Percentiles rank a stretch among this genome's conserved stretches.
Evolutionary conservation across 30 jellyfish, hydroid and myxozoan species (phyloP).

Genomic region (Morbakka virulenta): DNA sequence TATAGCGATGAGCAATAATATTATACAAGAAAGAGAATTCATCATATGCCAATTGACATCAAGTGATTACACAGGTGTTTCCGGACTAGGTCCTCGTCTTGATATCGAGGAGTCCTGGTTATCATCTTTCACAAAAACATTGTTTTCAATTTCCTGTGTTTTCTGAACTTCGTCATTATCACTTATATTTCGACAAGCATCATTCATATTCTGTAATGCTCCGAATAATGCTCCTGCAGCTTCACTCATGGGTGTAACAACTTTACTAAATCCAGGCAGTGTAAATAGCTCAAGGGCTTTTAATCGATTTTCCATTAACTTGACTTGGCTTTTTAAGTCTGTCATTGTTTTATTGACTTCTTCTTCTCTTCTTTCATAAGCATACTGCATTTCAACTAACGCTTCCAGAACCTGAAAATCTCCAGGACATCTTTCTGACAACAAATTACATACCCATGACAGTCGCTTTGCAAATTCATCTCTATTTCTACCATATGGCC

Average conservation of each 20-base stretch:
- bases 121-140: too few species aligned
- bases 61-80: too few species aligned
- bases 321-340: slow-evolving; percentile 28
- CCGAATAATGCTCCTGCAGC: slow-evolving; percentile 34
- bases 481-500: neutral
- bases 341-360: slow-evolving; percentile 40
- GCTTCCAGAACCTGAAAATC: slow-evolving; percentile 82
- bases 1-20: too few species aligned
- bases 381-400: slow-evolving; percentile 75
- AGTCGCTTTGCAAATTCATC: slow-evolving; percentile 55
- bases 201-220: slow-evolving; percentile 23
- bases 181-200: neutral
- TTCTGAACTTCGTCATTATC: neutral
- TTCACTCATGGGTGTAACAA: slow-evolving; percentile 19
- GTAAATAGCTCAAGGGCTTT: slow-evolving; percentile 20
- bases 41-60: too few species aligned
- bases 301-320: slow-evolving; percentile 32
- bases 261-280: slow-evolving; percentile 29
- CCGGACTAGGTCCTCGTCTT: too few species aligned
- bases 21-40: too few species aligned
- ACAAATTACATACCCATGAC: slow-evolving; percentile 65
- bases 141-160: too few species aligned
- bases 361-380: slow-evolving; percentile 76
- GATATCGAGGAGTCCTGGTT: too few species aligned
- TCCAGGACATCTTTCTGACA: slow-evolving; percentile 75